Base-by-base conservation (phyloP, 1,140 invertebrate species). In the Cecropterus lyciades region DNA sequence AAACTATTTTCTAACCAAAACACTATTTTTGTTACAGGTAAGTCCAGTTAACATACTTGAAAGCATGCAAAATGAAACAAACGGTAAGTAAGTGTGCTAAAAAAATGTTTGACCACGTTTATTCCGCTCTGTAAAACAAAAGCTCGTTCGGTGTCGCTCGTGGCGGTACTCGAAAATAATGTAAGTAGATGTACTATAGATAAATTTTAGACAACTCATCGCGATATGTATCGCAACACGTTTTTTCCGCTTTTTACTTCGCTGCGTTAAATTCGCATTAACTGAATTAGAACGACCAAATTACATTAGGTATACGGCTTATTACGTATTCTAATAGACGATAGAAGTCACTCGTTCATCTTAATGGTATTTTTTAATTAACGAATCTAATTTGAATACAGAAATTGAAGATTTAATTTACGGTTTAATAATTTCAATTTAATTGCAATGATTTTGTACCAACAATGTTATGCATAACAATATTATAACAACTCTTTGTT, bases 1-100 rank as follows among this genome's bases (percentile, higher is more conserved):
- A 24, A 24, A 24, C 20, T 24, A 5, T 24, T 24, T 24, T 5
- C 5, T 24, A 24, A 24, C 20, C 20, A 3, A 7, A 59, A 33
- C 6, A 70, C 77, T 55, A 55, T 72, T 75, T 72, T 80, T 79
- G 79, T 85, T 85, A 67, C 77, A 85, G 83, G 83, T 85, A 85
- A 85, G 83, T 85, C 45, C 48, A 66, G 30, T 56, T 59, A 37
- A 43, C 51, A 17, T 51, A 16, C 24, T 65, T 30, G 8, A 13
- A 15, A 14, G 15, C 45, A 30, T 43, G 51, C 63, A 15, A 30
- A 57, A 16, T 20, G 20, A 59, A 70, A 67, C 53, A 48, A 65
- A 62, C 48, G 56, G 72, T 75, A 72, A 72, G 73, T 75, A 67
- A 42, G 24, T 43, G 59, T 46, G 20, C 20, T 62, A 37, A 53